Evolutionary conservation across 2,888 invertebrate species (phyloP), one percentile per base, ranked within the genome.

Genomic region (Eupeodes luniger): DNA sequence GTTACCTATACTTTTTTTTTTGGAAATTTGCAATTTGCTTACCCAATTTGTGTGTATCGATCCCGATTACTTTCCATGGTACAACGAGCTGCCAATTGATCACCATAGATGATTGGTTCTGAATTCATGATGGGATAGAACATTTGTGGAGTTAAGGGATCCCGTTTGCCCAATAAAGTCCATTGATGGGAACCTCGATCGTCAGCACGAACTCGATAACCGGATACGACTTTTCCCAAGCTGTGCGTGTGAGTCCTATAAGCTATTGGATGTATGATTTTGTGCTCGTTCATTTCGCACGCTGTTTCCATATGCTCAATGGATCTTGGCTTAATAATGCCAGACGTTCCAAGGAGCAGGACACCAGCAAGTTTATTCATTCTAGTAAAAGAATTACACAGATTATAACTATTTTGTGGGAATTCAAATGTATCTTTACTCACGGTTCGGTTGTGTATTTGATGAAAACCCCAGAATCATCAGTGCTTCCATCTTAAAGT

Each of bases 211-310:
- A 98, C 96, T 80, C 95, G 95, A 93, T 97, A 98, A 0, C 98
- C 98, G 0, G 97, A 95, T 0, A 98, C 98, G 0, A 97, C 96
- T 92, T 95, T 96, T 94, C 98, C 98, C 78, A 99, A 95, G 36
- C 96, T 95, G 91, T 99, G 99, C 0, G 99, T 99, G 92, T 99
- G 99, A 0, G 97, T 97, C 89, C 99, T 95, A 94, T 97, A 99
- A 0, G 98, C 99, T 94, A 99, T 98, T 0, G 99, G 99, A 94
- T 98, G 96, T 69, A 99, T 95, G 5, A 95, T 95, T 93, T 98
- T 97, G 77, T 97, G 95, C 92, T 98, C 97, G 3, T 94, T 94
- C 66, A 98, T 95, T 79, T 94, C 94, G 93, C 99, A 99, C 0
- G 98, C 96, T 0, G 98, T 96, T 94, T 99, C 99, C 97, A 99